Evolutionary conservation across 2,797 vertebrate genomes (phyloP).

Genomic region (Hemibagrus guttatus): DNA sequence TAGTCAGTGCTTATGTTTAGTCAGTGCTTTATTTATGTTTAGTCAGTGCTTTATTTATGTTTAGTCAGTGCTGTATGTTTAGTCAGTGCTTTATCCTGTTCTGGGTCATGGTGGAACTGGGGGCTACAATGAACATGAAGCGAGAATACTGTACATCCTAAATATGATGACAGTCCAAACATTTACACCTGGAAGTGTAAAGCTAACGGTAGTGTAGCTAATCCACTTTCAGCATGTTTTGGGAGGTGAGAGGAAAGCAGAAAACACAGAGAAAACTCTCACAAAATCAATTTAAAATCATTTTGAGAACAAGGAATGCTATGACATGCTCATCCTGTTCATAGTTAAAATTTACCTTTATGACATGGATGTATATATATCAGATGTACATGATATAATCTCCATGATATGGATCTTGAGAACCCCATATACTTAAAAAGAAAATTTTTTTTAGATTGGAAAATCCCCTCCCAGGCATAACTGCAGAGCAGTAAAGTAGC

Average conservation of each 20-base stretch:
- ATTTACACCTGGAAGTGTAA: not conserved
- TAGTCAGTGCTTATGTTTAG: too few species aligned
- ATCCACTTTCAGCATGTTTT: not conserved
- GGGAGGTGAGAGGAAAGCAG: not conserved
- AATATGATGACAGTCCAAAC: not conserved
- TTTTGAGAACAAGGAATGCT: too few species aligned
- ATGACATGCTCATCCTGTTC: too few species aligned
- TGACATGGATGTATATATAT: too few species aligned
- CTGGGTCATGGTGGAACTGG: not conserved
- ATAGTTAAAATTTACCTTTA: too few species aligned
- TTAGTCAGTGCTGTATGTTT: not conserved
- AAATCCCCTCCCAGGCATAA: not conserved
- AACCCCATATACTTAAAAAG: too few species aligned
- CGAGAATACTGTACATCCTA: not conserved
- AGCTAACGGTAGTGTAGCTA: not conserved
- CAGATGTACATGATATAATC: too few species aligned
- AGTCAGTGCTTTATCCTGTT: not conserved
- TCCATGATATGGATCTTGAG: too few species aligned
- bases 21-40: too few species aligned
- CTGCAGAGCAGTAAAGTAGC: not conserved
- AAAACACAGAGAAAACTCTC: not conserved
- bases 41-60: not conserved
- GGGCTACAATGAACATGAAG: not conserved
- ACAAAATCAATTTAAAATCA: too few species aligned
- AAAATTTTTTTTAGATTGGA: not conserved